Base-by-base conservation (phyloP, 2,797 vertebrate genomes). In the Cyprinodon diabolis region DNA sequence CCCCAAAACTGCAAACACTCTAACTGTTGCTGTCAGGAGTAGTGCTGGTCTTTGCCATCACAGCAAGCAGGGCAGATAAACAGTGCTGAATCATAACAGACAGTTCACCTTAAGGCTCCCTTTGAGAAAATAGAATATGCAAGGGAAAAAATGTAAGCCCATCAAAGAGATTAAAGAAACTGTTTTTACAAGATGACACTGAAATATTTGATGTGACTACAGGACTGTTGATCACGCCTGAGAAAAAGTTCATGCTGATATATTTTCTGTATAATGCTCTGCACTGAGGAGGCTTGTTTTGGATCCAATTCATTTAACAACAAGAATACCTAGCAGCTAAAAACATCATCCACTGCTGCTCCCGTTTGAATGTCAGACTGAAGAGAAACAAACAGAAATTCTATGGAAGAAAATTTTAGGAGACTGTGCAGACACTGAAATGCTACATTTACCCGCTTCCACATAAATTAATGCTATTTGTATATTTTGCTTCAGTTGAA, bases 121-220 rank as follows among this genome's bases (percentile, higher is more conserved):
- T 85, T 74, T 30, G 75, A 83, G 78, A 86, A 70, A 83, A 62
- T 30, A 73, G 63, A 76, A 77, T 81, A 84, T 68, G 77, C 58
- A 56, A 68, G 72, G 79, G 62, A 79, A 89, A 15, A 69, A 69
- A 69, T 69, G 70, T 55, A 45, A 77, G 71, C 71, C 71, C 71
- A 87, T 89, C 83, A 87, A 75, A 84, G 74, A 85, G 84, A 87
- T 91, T 87, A 87, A 78, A 86, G 74, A 77, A 84, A 83, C 72
- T 71, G 76, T 30, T 89, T 86, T 81, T 81, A 74, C 85, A 87
- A 66, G 85, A 87, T 69, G 88, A 81, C 79, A 86, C 77, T 73
- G 84, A 91, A 86, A 91, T 65, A 90, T 84, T 81, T 19, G 52
- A 81, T 84, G 72, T 79, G 71, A 76, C 84, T 83, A 30, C 78